phyloP scores from a whole-genome alignment of 1,140 invertebrate genomes.

The Euura lappo region DNA sequence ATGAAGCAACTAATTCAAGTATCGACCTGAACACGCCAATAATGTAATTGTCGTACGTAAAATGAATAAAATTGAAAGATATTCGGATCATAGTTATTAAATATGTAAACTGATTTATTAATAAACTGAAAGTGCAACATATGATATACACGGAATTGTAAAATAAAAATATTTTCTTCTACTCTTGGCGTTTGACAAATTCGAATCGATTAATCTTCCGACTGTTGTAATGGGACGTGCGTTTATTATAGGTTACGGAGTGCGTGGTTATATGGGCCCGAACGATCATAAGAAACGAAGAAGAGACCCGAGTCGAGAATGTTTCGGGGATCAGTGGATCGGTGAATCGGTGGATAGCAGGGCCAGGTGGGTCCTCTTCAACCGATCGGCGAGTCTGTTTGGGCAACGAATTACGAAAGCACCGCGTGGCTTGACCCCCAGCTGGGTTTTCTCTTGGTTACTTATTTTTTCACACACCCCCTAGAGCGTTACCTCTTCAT shows the following conservation, averaged over 20 bases:
- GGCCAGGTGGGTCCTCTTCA: slow-evolving; percentile 39
- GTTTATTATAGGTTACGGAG: neutral
- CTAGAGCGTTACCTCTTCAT: slow-evolving; percentile 54
- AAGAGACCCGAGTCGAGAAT: no score
- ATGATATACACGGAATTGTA: neutral
- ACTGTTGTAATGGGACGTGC: slow-evolving; percentile 6
- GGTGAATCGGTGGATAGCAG: neutral
- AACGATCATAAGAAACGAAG: no score
- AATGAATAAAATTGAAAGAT: no score
- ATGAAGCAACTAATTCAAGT: no score
- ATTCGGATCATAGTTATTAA: no score
- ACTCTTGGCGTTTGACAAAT: slow-evolving; percentile 38
- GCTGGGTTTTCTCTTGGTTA: slow-evolving; percentile 32
- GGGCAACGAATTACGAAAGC: slow-evolving; percentile 4
- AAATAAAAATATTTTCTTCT: neutral
- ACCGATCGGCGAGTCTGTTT: neutral
- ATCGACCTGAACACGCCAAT: no score
- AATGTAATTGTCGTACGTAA: no score
- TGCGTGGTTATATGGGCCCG: neutral
- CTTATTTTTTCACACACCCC: slow-evolving; percentile 45
- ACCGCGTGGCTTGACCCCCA: slow-evolving; percentile 42
- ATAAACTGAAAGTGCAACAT: no score
- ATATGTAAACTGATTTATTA: no score
- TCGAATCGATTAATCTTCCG: slow-evolving; percentile 42
- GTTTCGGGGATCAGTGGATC: no score